phyloP scores from a whole-genome alignment of 2,113 vertebrate species.

The Heloderma charlesbogerti region DNA sequence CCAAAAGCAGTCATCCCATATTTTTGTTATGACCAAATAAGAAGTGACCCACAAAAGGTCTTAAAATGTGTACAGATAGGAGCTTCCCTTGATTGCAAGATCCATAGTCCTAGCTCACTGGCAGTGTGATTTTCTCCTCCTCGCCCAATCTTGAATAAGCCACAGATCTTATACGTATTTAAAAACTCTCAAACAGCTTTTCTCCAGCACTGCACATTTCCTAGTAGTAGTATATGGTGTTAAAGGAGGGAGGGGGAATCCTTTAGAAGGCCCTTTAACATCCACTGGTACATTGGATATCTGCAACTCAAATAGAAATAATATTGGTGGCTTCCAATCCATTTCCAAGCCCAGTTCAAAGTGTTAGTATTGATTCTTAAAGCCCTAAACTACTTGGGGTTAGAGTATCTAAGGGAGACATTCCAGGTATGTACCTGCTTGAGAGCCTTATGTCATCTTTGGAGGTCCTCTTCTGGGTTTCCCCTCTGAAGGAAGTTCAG shows the following conservation, averaged over 20 bases:
- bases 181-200: background rate
- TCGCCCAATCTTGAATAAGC: background rate
- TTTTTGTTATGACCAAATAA: background rate
- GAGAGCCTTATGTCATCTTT: too few species aligned
- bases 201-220: background rate
- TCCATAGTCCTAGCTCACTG: background rate
- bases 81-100: background rate
- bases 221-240: background rate
- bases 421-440: too few species aligned
- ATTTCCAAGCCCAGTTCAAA: too few species aligned
- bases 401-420: too few species aligned
- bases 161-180: background rate
- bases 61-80: background rate
- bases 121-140: background rate
- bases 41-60: background rate
- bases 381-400: too few species aligned
- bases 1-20: background rate
- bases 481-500: too few species aligned
- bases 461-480: too few species aligned
- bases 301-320: background rate
- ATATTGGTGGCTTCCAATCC: background rate
- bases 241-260: background rate
- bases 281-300: background rate
- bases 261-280: background rate
- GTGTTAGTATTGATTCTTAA: too few species aligned